Evolutionary conservation across 1,140 invertebrate species (phyloP), one percentile per base, ranked within the genome.

Genomic region (Aphis craccivora): DNA sequence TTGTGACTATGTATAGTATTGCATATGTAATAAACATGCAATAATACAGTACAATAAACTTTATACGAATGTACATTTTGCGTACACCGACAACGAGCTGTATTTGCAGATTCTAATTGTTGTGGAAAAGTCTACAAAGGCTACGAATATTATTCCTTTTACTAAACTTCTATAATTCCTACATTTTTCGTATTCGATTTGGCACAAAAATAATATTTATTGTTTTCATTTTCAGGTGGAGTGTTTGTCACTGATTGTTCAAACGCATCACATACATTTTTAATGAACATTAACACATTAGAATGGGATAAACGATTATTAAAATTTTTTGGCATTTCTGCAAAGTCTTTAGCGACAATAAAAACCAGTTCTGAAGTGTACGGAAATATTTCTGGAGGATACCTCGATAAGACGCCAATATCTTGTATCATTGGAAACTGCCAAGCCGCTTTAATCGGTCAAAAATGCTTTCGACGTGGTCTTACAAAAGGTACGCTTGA

Each of bases 191-290:
- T 76, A 76, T 76, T 76, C 14, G 30, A 76, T 76, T 76, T 18
- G n/a, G n/a, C 60, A 76, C 14, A n/a, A 5, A n/a, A 35, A 76
- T 76, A 35, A 30, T 18, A 76, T 43, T 84, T 45, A 25, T 30
- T 43, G 11, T 43, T 88, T 51, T 35, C 1, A 35, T 88, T 51
- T 89, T 6, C 76, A 92, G 91, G 40, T 4, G 90, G 93, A 25
- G 83, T 76, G 14, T 91, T 99, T 95, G 95, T 98, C 6, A 99
- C 99, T 1, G 99, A 99, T 95, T 98, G 99, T 1, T 98, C 98
- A 8, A 99, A 99, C 96, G 99, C 99, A 25, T 99, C 98, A 37
- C 96, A 99, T 43, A 99, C 99, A 9, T 98, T 99, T 97, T 95
- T 99, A 0, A 99, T 99, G 98, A 99, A 99, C 95, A 97, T 99